These are phyloP conservation scores for Linepithema humile DNA, from an alignment of 1,140 invertebrate species.

Conservation along the genomic window DNA sequence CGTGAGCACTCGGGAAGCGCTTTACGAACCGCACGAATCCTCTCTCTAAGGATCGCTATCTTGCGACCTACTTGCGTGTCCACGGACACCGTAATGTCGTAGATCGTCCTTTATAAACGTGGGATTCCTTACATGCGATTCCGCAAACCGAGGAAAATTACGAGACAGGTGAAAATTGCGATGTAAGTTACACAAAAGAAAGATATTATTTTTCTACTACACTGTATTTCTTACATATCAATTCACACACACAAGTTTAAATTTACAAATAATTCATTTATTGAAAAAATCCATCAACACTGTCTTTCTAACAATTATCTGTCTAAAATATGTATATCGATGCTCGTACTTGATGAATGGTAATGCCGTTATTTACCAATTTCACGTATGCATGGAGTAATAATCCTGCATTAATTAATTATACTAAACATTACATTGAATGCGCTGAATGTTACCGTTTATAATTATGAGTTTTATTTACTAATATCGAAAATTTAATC, in stretches of 20 bases:
- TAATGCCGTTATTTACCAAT: conserved; percentile 4
- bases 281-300: background rate
- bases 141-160: conserved; percentile 20
- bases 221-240: background rate
- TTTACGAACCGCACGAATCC: conserved; percentile 38
- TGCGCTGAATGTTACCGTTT: background rate
- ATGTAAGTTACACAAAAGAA: conserved; percentile 18
- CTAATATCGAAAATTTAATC: background rate
- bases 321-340: background rate
- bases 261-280: background rate
- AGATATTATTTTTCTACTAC: background rate
- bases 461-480: conserved; percentile 2
- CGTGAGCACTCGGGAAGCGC: conserved; percentile 23
- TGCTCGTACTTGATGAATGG: background rate
- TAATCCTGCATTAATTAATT: conserved; percentile 33
- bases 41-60: conserved; percentile 6
- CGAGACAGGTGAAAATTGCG: conserved; percentile 41
- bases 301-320: too few relatives aligned
- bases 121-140: conserved; percentile 35
- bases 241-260: background rate
- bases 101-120: background rate
- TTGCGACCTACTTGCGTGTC: conserved; percentile 53
- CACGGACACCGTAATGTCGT: conserved; percentile 29
- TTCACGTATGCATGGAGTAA: background rate
- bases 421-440: background rate